A percentile compares a stretch with the other conserved stretches of the same genome.
These are phyloP conservation scores for Nymphalis urticae DNA, from an alignment of 2,888 invertebrate species.

Conservation along the genomic window DNA sequence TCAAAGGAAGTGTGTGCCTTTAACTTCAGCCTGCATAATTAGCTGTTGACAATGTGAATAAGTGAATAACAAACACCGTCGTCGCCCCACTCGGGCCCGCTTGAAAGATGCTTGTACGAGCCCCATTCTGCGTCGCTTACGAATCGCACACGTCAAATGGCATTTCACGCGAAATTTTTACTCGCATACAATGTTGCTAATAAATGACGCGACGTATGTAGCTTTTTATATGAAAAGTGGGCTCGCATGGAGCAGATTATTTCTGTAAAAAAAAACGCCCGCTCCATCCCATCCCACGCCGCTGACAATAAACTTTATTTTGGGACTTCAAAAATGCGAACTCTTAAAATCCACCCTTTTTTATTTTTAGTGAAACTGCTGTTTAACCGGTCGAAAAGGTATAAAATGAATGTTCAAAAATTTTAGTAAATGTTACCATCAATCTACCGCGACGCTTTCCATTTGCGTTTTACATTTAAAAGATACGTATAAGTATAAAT, in stretches of 20 bases:
- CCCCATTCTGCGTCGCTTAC: slow-evolving; percentile 19
- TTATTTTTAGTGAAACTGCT: slow-evolving; percentile 58
- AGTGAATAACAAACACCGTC: slow-evolving; percentile 45
- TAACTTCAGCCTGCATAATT: slow-evolving; percentile 41
- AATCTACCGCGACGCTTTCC: slow-evolving; percentile 37
- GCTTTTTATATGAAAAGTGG: slow-evolving; percentile 30
- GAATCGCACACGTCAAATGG: slow-evolving; percentile 24
- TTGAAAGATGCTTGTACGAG: slow-evolving; percentile 33
- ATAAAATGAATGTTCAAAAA: slow-evolving; percentile 52
- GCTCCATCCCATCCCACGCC: slow-evolving; percentile 54
- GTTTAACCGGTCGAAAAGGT: slow-evolving; percentile 58
- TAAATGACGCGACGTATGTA: slow-evolving; percentile 25
- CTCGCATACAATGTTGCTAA: slow-evolving; percentile 24
- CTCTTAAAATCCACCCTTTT: slow-evolving; percentile 57
- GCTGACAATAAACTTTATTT: slow-evolving; percentile 73
- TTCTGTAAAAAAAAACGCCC: slow-evolving; percentile 45
- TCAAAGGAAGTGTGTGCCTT: slow-evolving; percentile 42
- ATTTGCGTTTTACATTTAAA: slow-evolving; percentile 12
- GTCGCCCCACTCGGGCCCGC: slow-evolving; percentile 37
- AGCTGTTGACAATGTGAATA: slow-evolving; percentile 43
- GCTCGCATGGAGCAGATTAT: slow-evolving; percentile 6
- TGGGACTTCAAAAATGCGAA: slow-evolving; percentile 59
- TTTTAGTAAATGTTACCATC: slow-evolving; percentile 45
- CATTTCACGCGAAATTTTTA: slow-evolving; percentile 19
- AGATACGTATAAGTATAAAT: background rate